Evolutionary conservation across 1,140 invertebrate genomes (phyloP).

Genomic region (Papilio helenus): DNA sequence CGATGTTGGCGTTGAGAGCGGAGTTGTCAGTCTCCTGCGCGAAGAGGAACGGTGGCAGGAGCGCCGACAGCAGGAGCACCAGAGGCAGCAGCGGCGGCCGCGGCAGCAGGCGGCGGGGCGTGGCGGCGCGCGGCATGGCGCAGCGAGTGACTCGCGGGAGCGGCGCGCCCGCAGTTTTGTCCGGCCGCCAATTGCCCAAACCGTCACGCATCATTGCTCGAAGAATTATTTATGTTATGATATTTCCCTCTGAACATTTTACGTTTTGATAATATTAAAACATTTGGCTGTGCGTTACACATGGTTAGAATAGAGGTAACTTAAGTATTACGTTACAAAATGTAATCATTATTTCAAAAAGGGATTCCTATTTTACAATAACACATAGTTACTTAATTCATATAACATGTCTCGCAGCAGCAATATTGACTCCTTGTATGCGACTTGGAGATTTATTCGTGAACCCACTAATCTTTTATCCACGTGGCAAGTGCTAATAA

Average conservation of each 20-base stretch:
- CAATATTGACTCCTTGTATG: too few relatives aligned
- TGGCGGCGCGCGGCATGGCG: slow-evolving; percentile 47
- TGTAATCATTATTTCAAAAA: too few relatives aligned
- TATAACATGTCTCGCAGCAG: too few relatives aligned
- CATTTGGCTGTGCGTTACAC: background rate
- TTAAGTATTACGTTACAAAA: background rate
- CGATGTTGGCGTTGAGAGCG: slow-evolving; percentile 49
- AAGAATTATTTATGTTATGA: slow-evolving; percentile 32
- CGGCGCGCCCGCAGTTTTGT: slow-evolving; percentile 65
- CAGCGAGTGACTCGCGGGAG: slow-evolving; percentile 73
- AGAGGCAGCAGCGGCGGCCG: slow-evolving; percentile 53
- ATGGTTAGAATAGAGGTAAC: background rate
- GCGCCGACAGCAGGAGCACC: slow-evolving; percentile 38
- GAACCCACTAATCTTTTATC: too few relatives aligned
- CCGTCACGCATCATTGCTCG: slow-evolving; percentile 54
- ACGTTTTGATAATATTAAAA: background rate
- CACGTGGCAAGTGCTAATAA: too few relatives aligned
- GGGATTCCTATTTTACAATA: too few relatives aligned
- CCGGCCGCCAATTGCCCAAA: slow-evolving; percentile 63
- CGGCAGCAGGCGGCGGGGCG: slow-evolving; percentile 48
- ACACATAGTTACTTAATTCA: too few relatives aligned
- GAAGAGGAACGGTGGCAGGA: slow-evolving; percentile 51
- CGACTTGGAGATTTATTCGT: too few relatives aligned
- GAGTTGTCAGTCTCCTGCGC: slow-evolving; percentile 44
- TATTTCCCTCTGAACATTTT: background rate